Evolutionary conservation across 2,113 vertebrate species (phyloP), one percentile per base, ranked within the genome.

Genomic region (rabbit (Oryctolagus cuniculus)): DNA sequence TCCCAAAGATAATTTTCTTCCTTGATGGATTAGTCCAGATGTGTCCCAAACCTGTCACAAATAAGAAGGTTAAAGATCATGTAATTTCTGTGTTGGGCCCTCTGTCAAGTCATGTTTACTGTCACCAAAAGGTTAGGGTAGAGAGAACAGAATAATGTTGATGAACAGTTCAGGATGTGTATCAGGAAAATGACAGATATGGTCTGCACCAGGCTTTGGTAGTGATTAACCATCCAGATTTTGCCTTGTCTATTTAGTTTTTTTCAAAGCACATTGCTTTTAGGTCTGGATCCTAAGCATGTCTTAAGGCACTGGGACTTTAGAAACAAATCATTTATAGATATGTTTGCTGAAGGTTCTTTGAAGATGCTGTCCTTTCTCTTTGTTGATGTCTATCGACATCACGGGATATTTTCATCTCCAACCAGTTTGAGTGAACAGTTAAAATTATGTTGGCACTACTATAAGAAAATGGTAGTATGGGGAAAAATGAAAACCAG

Each of bases 21-120:
- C 72, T 74, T 93, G 93, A 95, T 95, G 69, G 72, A 96, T 96
- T 95, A 86, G 91, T 89, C 66, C 87, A 81, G 80, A 89, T 89
- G 79, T 89, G 78, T 70, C 79, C 64, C 55, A 93, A 96, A 84
- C 90, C 93, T 95, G 95, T 93, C 89, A 95, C 79, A 92, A 74
- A 93, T 86, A 67, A 87, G 87, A 63, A 63, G 44, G 93, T 94
- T 74, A 90, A 95, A 97, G 90, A 91, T 86, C 92, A 63, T 88
- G 79, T 89, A 85, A 97, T 95, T 94, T 64, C 67, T 69, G 31
- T 93, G 90, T 38, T 61, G 34, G 16, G 7, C 74, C 53, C 29
- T 69, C 79, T 64, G 2, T 87, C 87, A 63, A 29, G 79, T 88
- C 85, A 67, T 96, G 66, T 22, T 67, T 44, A 67, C 31, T 11